These are phyloP conservation scores for Porites lutea DNA, from an alignment of 64 coral and sea anemone species.

Conservation along the genomic window DNA sequence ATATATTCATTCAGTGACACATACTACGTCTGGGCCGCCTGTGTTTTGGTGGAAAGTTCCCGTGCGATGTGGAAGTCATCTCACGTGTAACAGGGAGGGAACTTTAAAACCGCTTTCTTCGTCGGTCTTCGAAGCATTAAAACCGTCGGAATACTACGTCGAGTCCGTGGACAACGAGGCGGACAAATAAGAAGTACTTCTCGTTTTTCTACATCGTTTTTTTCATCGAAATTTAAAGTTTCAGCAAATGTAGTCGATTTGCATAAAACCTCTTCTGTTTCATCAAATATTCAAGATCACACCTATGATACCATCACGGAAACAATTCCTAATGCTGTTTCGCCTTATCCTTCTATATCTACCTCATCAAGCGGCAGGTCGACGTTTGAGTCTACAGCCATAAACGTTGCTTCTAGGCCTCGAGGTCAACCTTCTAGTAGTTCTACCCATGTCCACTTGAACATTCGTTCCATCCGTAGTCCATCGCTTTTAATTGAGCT, in stretches of 20 bases:
- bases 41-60: too few species aligned
- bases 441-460: constrained; percentile 6
- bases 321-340: neutral
- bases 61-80: too few species aligned
- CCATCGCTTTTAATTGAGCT: neutral
- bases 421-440: neutral
- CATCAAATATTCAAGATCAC: neutral
- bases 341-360: neutral
- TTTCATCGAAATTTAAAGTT: neutral
- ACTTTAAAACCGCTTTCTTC: too few species aligned
- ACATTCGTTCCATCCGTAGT: constrained; percentile 12
- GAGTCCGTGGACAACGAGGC: neutral
- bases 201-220: neutral
- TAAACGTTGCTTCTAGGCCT: neutral
- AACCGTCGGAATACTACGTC: too few species aligned
- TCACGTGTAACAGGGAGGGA: too few species aligned
- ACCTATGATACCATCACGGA: neutral
- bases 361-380: neutral
- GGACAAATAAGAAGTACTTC: neutral
- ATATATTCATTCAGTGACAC: too few species aligned
- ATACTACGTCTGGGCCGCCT: too few species aligned
- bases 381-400: neutral
- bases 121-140: too few species aligned
- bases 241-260: too few species aligned
- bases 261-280: too few species aligned